A percentile compares a stretch with the other conserved stretches of the same genome.
Evolutionary conservation across 2,888 invertebrate genomes (phyloP).

Genomic region (Venustoraphidia nigricollis): DNA sequence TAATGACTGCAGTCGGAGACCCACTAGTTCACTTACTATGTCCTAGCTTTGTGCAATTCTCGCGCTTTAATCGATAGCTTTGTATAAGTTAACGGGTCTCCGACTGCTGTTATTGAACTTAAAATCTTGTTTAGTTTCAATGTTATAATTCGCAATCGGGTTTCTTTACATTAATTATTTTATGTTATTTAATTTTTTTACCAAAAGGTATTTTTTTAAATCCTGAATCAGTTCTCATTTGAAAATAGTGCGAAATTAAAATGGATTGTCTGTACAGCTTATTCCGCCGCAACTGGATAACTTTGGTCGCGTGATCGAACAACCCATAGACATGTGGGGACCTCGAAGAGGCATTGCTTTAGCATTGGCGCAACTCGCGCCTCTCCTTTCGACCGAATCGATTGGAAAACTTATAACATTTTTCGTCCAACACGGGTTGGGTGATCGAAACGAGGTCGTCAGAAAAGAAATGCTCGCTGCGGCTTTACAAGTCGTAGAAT

Average conservation of each 20-base stretch:
- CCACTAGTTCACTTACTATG: no score
- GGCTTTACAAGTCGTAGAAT: constrained; percentile 79
- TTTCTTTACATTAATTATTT: constrained; percentile 1
- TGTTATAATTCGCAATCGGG: background rate
- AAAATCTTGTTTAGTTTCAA: no score
- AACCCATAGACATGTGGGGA: constrained; percentile 80
- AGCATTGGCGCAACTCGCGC: constrained; percentile 64
- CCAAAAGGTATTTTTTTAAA: background rate
- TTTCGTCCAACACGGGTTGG: constrained; percentile 73
- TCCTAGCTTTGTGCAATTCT: no score
- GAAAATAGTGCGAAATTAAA: background rate
- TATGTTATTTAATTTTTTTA: constrained; percentile 1
- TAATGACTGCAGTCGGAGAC: no score
- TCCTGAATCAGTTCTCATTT: background rate
- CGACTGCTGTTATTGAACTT: no score
- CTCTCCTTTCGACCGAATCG: constrained; percentile 47
- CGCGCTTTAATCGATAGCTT: no score
- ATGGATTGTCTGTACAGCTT: constrained; percentile 30
- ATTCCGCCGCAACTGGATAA: constrained; percentile 78
- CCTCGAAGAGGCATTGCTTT: constrained; percentile 79
- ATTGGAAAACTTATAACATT: constrained; percentile 61
- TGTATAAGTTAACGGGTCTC: no score
- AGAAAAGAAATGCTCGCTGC: constrained; percentile 85
- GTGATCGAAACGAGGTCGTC: constrained; percentile 69
- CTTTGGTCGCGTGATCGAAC: constrained; percentile 77